phyloP scores from a whole-genome alignment of 1,140 invertebrate species.

The Drosophila malerkotliana region DNA sequence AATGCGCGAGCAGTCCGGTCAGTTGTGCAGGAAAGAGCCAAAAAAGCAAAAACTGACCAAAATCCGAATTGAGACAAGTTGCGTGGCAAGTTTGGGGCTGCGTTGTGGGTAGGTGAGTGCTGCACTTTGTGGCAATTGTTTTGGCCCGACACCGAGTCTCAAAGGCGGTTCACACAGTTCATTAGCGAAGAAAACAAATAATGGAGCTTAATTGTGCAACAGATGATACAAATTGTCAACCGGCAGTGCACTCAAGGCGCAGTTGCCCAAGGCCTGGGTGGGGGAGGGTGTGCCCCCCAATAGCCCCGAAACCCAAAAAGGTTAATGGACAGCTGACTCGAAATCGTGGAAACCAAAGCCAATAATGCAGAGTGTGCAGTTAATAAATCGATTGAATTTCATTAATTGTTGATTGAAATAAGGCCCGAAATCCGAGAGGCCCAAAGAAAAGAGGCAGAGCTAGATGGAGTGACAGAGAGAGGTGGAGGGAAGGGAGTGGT shows the following conservation, averaged over 20 bases:
- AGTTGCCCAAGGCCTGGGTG: constrained; percentile 16
- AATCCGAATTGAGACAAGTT: constrained; percentile 43
- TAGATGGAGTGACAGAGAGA: neutral
- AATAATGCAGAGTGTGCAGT: constrained; percentile 67
- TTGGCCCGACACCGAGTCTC: constrained; percentile 28
- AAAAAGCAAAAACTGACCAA: constrained; percentile 27
- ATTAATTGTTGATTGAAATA: constrained; percentile 74
- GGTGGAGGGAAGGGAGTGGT: too few species aligned
- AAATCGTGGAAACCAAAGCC: neutral
- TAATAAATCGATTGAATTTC: constrained; percentile 83
- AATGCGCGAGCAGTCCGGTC: constrained; percentile 58
- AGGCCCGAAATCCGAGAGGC: constrained; percentile 62
- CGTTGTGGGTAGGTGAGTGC: constrained; percentile 24
- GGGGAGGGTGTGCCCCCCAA: constrained; percentile 13
- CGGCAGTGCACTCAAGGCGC: constrained; percentile 20
- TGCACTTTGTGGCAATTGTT: constrained; percentile 47
- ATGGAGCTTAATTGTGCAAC: constrained; percentile 78
- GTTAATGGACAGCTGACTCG: constrained; percentile 66
- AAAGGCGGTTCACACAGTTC: constrained; percentile 70
- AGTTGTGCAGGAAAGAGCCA: neutral
- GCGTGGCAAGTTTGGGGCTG: constrained; percentile 24
- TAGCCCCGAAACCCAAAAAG: constrained; percentile 64
- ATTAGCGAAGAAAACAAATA: constrained; percentile 74
- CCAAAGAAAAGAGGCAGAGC: constrained; percentile 6
- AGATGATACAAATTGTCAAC: constrained; percentile 70